Evolutionary conservation across 2,888 invertebrate species (phyloP).

Genomic region (Rhimphoctona megacephalus): DNA sequence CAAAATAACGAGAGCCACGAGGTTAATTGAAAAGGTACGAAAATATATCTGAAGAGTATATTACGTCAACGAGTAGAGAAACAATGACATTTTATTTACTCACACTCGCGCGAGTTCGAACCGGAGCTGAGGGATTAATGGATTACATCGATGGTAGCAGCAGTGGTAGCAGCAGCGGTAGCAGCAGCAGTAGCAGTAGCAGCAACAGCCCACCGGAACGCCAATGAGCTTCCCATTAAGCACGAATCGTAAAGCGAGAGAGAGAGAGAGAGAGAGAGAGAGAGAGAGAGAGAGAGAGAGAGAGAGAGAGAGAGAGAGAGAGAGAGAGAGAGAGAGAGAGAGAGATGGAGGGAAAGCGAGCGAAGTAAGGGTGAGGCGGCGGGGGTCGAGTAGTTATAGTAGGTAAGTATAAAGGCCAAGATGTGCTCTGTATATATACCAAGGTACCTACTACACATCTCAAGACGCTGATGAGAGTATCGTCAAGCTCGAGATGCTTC

Average conservation of each 20-base stretch:
- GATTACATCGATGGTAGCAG: not conserved
- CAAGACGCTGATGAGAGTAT: not conserved
- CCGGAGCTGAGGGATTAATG: constrained; percentile 22
- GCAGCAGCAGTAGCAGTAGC: not conserved
- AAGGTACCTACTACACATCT: not conserved
- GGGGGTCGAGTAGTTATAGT: constrained; percentile 6
- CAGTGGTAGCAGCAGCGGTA: constrained; percentile 1
- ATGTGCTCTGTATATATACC: not conserved
- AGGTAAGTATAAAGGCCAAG: constrained; percentile 5
- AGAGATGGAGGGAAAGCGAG: not conserved
- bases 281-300: not conserved
- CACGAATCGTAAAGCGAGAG: constrained; percentile 31
- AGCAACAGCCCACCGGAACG: not conserved
- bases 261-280: constrained; percentile 8
- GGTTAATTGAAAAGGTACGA: constrained; percentile 55
- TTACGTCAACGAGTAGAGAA: constrained; percentile 13
- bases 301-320: constrained; percentile 18
- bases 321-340: constrained; percentile 8
- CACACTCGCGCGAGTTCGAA: not conserved
- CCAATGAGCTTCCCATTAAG: constrained; percentile 44
- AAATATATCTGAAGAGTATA: constrained; percentile 28
- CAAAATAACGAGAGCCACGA: constrained; percentile 55
- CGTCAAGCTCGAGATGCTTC: not conserved
- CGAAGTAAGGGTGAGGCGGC: not conserved
- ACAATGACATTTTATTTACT: constrained; percentile 6